Evolutionary conservation across 1,140 invertebrate species (phyloP).

Genomic region (Rhyzopertha dominica): DNA sequence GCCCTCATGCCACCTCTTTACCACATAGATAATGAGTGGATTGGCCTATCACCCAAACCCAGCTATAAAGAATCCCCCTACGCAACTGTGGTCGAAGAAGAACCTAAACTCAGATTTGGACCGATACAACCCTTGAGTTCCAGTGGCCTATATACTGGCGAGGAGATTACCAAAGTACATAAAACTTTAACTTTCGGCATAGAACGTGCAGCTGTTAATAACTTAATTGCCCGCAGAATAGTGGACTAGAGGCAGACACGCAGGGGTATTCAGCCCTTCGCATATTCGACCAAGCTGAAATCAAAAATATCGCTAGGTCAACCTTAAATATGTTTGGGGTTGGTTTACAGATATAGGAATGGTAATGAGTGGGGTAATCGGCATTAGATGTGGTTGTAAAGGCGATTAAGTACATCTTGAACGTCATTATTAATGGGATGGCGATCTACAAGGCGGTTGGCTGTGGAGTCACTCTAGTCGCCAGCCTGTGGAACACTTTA

Average conservation of each 20-base stretch:
- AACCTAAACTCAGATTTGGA: constrained; percentile 9
- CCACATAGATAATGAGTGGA: too few relatives aligned
- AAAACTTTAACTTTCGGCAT: constrained; percentile 14
- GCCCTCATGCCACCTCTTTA: constrained; percentile 4
- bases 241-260: constrained; percentile 1
- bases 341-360: constrained; percentile 14
- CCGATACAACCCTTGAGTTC: constrained; percentile 10
- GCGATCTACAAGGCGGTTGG: too few relatives aligned
- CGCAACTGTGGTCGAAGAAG: too few relatives aligned
- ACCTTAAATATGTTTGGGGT: constrained; percentile 13
- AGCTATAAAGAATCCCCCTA: too few relatives aligned
- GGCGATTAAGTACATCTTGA: too few relatives aligned
- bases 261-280: constrained; percentile 2
- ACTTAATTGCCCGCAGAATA: constrained; percentile 13
- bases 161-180: constrained; percentile 11
- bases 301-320: constrained; percentile 4
- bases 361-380: constrained; percentile 11
- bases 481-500: too few relatives aligned
- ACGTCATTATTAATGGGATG: too few relatives aligned
- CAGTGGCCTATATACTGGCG: constrained; percentile 15
- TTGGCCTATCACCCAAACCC: too few relatives aligned
- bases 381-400: too few relatives aligned
- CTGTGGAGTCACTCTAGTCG: too few relatives aligned
- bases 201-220: constrained; percentile 9
- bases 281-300: constrained; percentile 3